Evolutionary conservation across 2,113 vertebrate genomes (phyloP), one percentile per base, ranked within the genome.

Genomic region (Centropristis striata): DNA sequence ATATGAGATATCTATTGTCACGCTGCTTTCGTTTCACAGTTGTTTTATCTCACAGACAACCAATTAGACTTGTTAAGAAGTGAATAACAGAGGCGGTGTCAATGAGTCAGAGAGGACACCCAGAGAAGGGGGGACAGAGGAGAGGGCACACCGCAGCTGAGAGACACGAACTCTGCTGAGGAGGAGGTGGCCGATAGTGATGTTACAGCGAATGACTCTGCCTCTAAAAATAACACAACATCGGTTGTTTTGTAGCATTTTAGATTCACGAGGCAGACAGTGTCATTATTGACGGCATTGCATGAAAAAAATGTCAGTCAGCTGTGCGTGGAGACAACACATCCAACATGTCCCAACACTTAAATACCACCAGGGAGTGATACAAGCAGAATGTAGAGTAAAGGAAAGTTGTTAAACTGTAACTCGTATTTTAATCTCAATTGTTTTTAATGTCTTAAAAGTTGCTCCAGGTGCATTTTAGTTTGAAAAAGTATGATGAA

Each of bases 181-280:
- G 86, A 86, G 78, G 81, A 59, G 87, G 88, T 57, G 84, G 61
- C 60, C 4, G 66, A 61, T 53, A 14, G 59, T 67, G 58, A 80
- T 68, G 84, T 83, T 79, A 71, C 44, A 64, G 28, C 41, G 65
- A 54, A 63, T 50, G 86, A 83, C 54, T 82, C 21, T 4, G 37
- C n/a, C 23, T 25, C 88, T 90, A 83, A 83, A 88, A 86, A 87
- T 88, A 87, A 74, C 9, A 47, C 67, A 20, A 11, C 71, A 78
- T 54, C 18, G 15, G 71, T 64, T 53, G 65, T 25, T 85, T 75
- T 64, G 72, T 28, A 39, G 65, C 41, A 51, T 58, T 86, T 54
- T 44, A 28, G 42, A 80, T 74, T 78, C 53, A 49, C 16, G 6
- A 81, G 66, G 76, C 72, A 72, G 57, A 78, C 18, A 28, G n/a